Percentiles rank a stretch among this genome's conserved stretches.
Evolutionary conservation across 2,888 invertebrate genomes (phyloP).

Genomic region (Xanthostigma xanthostigma): DNA sequence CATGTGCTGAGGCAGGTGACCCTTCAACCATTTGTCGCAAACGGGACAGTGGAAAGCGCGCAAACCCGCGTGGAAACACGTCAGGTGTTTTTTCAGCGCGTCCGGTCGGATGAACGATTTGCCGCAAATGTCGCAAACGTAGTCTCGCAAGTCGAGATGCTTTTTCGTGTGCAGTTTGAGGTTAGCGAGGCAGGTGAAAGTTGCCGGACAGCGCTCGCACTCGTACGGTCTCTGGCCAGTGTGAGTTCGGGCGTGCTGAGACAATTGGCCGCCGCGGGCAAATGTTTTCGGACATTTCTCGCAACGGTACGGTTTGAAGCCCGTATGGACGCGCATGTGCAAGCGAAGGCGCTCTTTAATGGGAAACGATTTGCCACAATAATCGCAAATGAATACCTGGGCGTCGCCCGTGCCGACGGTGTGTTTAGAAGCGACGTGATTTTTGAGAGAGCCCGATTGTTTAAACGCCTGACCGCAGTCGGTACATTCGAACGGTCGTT

Average conservation of each 20-base stretch:
- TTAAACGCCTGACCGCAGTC: conserved; percentile 48
- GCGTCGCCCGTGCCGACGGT: conserved; percentile 25
- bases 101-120: conserved; percentile 61
- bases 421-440: conserved; percentile 44
- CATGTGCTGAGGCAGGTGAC: conserved; percentile 71
- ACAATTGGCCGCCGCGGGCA: conserved; percentile 58
- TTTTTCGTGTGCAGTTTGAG: conserved; percentile 47
- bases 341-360: conserved; percentile 58
- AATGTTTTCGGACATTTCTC: conserved; percentile 46
- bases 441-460: conserved; percentile 46
- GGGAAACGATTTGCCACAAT: conserved; percentile 62
- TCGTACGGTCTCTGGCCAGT: conserved; percentile 54
- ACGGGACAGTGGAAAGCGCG: conserved; percentile 65
- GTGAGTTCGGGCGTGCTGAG: conserved; percentile 61
- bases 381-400: conserved; percentile 48
- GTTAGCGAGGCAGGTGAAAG: conserved; percentile 51
- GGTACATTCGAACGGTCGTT: conserved; percentile 45
- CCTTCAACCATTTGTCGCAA: conserved; percentile 67
- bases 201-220: conserved; percentile 54
- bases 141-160: conserved; percentile 60
- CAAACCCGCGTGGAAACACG: conserved; percentile 57
- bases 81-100: conserved; percentile 59
- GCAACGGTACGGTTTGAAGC: conserved; percentile 52
- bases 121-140: conserved; percentile 65
- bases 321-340: conserved; percentile 59